Evolutionary conservation across 2,888 invertebrate genomes (phyloP).

Genomic region (Synanthedon tipuliformis): DNA sequence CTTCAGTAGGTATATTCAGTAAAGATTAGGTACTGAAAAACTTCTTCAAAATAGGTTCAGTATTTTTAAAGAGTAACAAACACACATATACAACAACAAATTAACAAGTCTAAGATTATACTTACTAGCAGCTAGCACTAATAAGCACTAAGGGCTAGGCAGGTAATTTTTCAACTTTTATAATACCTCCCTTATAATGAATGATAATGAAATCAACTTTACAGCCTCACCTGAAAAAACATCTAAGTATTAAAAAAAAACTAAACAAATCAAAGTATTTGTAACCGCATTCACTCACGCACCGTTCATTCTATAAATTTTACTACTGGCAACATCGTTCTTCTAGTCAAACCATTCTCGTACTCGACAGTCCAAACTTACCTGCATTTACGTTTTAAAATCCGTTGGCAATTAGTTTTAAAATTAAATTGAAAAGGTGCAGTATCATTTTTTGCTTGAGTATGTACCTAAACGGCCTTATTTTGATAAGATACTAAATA

Average conservation of each 20-base stretch:
- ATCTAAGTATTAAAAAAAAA: background rate
- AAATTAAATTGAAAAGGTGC: background rate
- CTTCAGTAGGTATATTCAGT: too few relatives aligned
- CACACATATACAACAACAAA: too few relatives aligned
- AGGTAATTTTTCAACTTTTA: too few relatives aligned
- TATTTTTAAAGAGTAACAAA: too few relatives aligned
- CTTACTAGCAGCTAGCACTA: too few relatives aligned
- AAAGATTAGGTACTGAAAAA: too few relatives aligned
- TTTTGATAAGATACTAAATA: slow-evolving; percentile 63
- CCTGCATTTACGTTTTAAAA: background rate
- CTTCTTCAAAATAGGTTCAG: too few relatives aligned
- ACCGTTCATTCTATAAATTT: slow-evolving; percentile 8
- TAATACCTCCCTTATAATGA: too few relatives aligned
- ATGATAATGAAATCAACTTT: background rate
- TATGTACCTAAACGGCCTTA: slow-evolving; percentile 20
- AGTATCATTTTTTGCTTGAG: background rate
- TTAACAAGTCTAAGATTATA: too few relatives aligned
- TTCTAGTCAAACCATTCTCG: background rate
- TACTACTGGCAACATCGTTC: slow-evolving; percentile 13
- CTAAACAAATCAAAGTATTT: slow-evolving; percentile 5
- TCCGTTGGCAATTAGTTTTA: background rate
- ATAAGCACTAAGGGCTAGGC: too few relatives aligned
- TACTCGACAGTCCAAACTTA: background rate
- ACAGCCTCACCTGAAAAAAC: background rate
- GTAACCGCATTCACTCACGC: slow-evolving; percentile 17